Conservation (phyloP, 2,888 invertebrate species). For the Hecatera dysodea region DNA sequence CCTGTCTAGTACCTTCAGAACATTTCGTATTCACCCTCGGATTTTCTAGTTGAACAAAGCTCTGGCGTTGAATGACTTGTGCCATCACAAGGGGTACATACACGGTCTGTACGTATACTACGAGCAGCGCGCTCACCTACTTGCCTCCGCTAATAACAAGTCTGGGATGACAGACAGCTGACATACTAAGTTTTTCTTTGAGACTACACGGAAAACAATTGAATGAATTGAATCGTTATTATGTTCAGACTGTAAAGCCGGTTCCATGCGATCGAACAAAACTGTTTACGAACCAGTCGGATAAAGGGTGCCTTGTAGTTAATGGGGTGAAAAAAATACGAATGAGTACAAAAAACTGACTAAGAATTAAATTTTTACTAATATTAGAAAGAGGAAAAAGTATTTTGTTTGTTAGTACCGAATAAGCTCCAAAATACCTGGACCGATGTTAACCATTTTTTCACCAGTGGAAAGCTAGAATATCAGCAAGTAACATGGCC, state of each 20-base stretch:
- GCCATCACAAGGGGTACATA: not conserved
- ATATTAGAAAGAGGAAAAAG: no score
- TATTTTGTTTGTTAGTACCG: no score
- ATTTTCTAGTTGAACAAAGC: slow-evolving; percentile 42
- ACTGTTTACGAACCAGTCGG: no score
- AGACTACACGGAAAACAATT: slow-evolving; percentile 26
- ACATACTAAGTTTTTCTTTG: slow-evolving; percentile 30
- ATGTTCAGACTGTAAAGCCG: not conserved
- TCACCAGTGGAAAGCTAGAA: no score
- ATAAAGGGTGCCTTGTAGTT: not conserved
- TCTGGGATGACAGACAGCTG: slow-evolving; percentile 15
- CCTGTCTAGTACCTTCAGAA: slow-evolving; percentile 17
- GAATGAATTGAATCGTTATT: slow-evolving; percentile 24
- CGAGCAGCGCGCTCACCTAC: slow-evolving; percentile 20
- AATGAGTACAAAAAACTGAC: no score
- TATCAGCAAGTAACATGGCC: no score
- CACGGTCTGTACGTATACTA: not conserved
- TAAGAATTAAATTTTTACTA: no score
- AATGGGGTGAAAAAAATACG: not conserved
- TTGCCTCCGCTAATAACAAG: slow-evolving; percentile 14
- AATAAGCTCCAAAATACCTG: no score
- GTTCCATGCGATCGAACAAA: not conserved
- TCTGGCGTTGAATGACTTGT: slow-evolving; percentile 26
- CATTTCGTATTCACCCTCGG: slow-evolving; percentile 49
- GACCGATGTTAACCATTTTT: no score